Evolutionary conservation across 2,797 vertebrate genomes (phyloP), one percentile per base, ranked within the genome.

Genomic region (Enteromius viviparus): DNA sequence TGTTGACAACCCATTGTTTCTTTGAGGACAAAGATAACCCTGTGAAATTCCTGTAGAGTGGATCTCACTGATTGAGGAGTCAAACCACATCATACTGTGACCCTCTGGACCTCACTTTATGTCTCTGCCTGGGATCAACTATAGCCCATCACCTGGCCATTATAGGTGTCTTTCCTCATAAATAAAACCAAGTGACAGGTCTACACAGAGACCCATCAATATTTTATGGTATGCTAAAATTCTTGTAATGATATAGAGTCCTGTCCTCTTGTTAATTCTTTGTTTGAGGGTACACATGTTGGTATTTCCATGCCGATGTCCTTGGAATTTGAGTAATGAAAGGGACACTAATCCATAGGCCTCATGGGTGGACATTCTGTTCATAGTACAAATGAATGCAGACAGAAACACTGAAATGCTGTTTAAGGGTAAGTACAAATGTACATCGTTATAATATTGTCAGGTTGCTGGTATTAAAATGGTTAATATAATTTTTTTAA

Each of bases 11-110:
- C 87, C 88, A 87, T 90, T 87, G 90, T 90, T 89, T 91, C 89
- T 91, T 89, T 89, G 87, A 87, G 90, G 89, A 92, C 91, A 92
- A 93, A 93, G 89, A 94, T 94, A 94, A 93, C 91, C 75, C 88
- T 91, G 93, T 92, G 88, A 94, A 88, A 94, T 93, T 93, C 92
- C 87, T 86, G 70, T 78, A 45, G 68, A 88, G 90, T 87, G 90
- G 81, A 83, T 83, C 72, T 88, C 78, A 83, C 82, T 91, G 91
- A 92, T 84, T 82, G 88, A 92, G 88, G 79, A 90, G 88, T 86
- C 78, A 85, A 89, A 90, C 86, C 85, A 74, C 45, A 60, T 49
- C 78, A 53, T 17, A 68, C 42, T 14, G 14, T 49, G 78, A 84
- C 74, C 85, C 86, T 86, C 87, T 80, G 64, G 85, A 66, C 62